Conservation (phyloP, 2,888 invertebrate genomes). For the Eristalinus sepulchralis region DNA sequence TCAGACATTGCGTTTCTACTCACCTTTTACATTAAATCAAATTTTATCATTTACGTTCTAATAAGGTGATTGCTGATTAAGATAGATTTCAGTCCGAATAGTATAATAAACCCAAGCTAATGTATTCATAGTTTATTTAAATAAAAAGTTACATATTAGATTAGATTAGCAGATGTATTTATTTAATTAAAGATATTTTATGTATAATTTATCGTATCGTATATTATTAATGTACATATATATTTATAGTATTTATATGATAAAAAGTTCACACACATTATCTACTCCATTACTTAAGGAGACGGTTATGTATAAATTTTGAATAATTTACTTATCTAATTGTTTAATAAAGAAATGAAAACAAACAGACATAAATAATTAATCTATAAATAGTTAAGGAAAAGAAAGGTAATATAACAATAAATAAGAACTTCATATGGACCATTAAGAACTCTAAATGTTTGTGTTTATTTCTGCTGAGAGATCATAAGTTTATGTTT, state of each 20-base stretch:
- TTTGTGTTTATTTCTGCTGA: not conserved
- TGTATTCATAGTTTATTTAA: not conserved
- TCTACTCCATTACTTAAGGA: not conserved
- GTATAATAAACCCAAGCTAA: not conserved
- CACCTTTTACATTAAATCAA: no score
- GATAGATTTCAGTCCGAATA: no score
- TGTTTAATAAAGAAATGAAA: not conserved
- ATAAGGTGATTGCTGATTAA: no score
- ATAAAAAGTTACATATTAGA: not conserved
- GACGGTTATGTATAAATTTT: not conserved
- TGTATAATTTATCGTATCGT: constrained; percentile 8
- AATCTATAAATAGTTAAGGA: not conserved
- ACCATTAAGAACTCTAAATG: not conserved
- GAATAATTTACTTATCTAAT: not conserved
- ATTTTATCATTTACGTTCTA: no score
- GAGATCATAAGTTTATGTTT: not conserved
- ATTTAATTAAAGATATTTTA: constrained; percentile 12
- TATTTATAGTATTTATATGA: constrained; percentile 15
- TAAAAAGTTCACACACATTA: constrained; percentile 12
- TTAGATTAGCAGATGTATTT: constrained; percentile 10
- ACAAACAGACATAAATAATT: not conserved
- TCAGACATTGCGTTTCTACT: no score
- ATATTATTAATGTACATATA: constrained; percentile 29
- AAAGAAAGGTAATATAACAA: not conserved
- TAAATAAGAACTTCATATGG: not conserved